Evolutionary conservation across 2,888 invertebrate species (phyloP).

Genomic region (Alloplasta piceator): DNA sequence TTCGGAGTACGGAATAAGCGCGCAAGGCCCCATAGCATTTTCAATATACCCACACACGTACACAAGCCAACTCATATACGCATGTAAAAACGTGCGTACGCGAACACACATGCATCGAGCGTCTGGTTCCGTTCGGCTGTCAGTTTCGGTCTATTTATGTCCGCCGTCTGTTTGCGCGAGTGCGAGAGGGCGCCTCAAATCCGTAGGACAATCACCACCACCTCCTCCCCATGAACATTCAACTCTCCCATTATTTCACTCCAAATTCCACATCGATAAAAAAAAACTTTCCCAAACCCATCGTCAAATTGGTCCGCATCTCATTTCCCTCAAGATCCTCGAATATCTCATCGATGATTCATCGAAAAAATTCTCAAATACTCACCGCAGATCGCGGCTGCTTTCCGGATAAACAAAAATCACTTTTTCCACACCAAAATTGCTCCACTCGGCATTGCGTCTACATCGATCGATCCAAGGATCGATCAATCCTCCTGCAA

Average conservation of each 20-base stretch:
- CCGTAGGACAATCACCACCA: constrained; percentile 24
- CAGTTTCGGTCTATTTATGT: constrained; percentile 81
- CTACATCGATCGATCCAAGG: too few species aligned
- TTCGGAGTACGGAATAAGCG: constrained; percentile 39
- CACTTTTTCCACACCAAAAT: constrained; percentile 46
- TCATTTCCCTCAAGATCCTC: neutral
- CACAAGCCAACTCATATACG: neutral
- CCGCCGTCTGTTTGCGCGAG: constrained; percentile 60
- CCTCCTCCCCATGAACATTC: constrained; percentile 47
- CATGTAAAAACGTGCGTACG: neutral
- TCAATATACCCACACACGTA: constrained; percentile 14
- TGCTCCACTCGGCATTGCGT: constrained; percentile 29
- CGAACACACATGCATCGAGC: constrained; percentile 55
- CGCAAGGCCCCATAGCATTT: constrained; percentile 48
- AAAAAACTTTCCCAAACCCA: neutral
- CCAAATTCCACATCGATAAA: neutral
- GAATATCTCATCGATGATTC: neutral
- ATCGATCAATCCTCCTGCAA: too few species aligned
- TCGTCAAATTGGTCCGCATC: neutral
- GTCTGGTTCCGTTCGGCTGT: constrained; percentile 80
- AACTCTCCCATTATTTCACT: neutral
- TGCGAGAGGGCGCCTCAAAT: constrained; percentile 51
- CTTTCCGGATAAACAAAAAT: constrained; percentile 30
- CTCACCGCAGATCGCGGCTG: constrained; percentile 49
- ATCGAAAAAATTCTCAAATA: constrained; percentile 10